Evolutionary conservation across 2,888 invertebrate genomes (phyloP), one percentile per base, ranked within the genome.

Genomic region (Chaetoderma sp.): DNA sequence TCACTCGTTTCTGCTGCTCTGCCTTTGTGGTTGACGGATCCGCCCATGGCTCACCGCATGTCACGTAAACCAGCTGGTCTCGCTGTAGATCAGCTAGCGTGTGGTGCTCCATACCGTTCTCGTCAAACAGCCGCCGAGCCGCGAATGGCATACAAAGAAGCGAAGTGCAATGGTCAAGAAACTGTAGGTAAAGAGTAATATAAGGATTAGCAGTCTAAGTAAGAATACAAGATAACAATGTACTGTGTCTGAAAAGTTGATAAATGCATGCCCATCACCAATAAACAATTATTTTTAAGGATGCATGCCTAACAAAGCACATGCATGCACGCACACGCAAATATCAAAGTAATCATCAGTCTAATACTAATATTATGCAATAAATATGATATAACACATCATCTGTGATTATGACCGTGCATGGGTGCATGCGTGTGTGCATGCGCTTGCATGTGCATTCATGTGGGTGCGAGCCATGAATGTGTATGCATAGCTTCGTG

Each of bases 21-120:
- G 78, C 75, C 60, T 77, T 78, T 30, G 80, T 79, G n/a, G 84
- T 72, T 52, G 72, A 74, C 0, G 86, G 86, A 71, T 86, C 83
- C 6, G 74, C 76, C 86, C 86, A 86, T 1, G 78, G 64, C 62
- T 86, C 87, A 4, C 86, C 86, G 67, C 84, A 84, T 1, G 82
- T 78, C 6, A 81, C 79, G 66, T 79, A 86, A 23, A 86, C 82
- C 52, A 84, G 54, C 65, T 85, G 80, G 61, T 86, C 84, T 6
- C 83, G 73, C 54, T 75, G 67, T 57, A 86, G 67, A n/a, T 71
- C 73, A 32, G 75, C 72, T 65, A 86, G 70, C 23, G 77, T 75
- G 70, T 82, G 81, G 64, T 83, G 82, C 72, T 87, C 86, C 27
- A 77, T 74, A 4, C 87, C 87, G 13, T 76, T 72, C 36, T 75